These are phyloP conservation scores for Helobdella robusta DNA, from an alignment of 2,888 invertebrate genomes.

Conservation along the genomic window DNA sequence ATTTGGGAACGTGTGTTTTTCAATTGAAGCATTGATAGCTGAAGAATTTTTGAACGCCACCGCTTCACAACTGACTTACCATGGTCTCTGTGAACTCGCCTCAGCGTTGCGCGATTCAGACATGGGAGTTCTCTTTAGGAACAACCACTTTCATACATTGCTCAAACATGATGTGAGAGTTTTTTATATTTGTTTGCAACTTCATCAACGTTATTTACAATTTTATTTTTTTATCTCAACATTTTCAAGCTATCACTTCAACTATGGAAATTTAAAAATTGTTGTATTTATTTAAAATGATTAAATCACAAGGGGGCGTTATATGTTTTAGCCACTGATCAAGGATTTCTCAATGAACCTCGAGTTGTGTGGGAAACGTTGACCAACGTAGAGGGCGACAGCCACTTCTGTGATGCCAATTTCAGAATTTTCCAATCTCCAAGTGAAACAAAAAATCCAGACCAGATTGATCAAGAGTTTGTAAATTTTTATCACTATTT, in stretches of 20 bases:
- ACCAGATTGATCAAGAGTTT: conserved; percentile 53
- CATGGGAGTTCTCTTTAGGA: conserved; percentile 55
- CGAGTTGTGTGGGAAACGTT: conserved; percentile 56
- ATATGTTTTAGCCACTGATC: conserved; percentile 55
- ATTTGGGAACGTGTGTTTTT: neutral
- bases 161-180: conserved; percentile 51
- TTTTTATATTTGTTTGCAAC: neutral
- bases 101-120: conserved; percentile 51
- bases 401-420: conserved; percentile 53
- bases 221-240: too few relatives aligned
- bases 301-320: conserved; percentile 49
- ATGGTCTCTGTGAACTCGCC: conserved; percentile 53
- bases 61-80: conserved; percentile 54
- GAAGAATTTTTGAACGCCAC: conserved; percentile 53
- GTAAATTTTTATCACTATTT: neutral
- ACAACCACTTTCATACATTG: conserved; percentile 57
- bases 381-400: conserved; percentile 54
- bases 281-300: too few relatives aligned
- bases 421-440: conserved; percentile 47
- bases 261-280: too few relatives aligned
- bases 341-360: conserved; percentile 53
- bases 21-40: conserved; percentile 48
- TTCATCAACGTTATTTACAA: too few relatives aligned
- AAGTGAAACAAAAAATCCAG: conserved; percentile 29
- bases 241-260: too few relatives aligned